These are phyloP conservation scores for Calidris pygmaea DNA, from an alignment of 2,113 vertebrate genomes.

Conservation along the genomic window DNA sequence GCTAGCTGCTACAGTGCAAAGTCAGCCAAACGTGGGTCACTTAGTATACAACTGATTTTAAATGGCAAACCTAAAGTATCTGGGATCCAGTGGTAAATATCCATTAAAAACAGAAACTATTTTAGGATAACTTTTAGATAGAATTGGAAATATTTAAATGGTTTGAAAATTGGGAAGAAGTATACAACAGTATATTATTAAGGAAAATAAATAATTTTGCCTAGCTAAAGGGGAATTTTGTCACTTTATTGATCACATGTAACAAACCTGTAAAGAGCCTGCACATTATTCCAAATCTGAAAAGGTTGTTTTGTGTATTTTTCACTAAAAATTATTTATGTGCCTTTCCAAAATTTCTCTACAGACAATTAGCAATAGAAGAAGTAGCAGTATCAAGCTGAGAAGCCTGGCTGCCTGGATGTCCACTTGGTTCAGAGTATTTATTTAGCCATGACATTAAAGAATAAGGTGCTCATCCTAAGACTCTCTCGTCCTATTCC, in stretches of 20 bases:
- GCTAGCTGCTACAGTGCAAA: neutral
- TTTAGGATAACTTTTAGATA: neutral
- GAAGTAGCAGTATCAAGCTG: neutral
- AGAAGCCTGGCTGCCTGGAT: neutral
- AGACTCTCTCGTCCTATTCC: neutral
- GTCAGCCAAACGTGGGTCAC: neutral
- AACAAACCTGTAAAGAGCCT: neutral
- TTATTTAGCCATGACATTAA: neutral
- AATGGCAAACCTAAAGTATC: neutral
- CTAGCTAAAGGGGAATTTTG: neutral
- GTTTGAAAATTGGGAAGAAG: neutral
- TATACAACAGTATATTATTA: neutral
- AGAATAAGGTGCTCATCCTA: neutral
- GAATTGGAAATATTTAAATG: neutral
- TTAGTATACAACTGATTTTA: neutral
- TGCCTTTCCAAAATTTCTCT: neutral
- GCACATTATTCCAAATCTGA: neutral
- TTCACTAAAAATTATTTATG: neutral
- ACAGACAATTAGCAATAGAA: neutral
- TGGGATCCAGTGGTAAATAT: neutral
- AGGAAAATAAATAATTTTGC: neutral
- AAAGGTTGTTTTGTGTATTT: neutral
- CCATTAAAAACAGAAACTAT: neutral
- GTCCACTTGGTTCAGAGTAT: neutral
- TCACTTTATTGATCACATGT: neutral